Conservation (phyloP, 2,888 invertebrate genomes). For the Anarsia innoxiella region DNA sequence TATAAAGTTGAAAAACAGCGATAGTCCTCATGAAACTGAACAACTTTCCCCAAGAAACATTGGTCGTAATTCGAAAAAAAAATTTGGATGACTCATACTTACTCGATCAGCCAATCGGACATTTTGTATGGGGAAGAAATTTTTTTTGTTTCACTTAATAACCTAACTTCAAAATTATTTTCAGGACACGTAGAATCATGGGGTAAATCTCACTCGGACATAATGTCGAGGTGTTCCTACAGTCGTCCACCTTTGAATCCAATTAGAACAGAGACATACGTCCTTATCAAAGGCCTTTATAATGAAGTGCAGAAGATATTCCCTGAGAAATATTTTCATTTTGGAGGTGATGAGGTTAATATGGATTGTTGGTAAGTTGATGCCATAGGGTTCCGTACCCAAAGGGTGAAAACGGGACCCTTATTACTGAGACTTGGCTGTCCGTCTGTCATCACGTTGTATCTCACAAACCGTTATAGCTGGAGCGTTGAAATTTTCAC, state of each 20-base stretch:
- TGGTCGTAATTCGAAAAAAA: too few relatives aligned
- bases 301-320: slow-evolving; percentile 78
- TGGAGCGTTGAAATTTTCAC: too few relatives aligned
- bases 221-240: slow-evolving; percentile 83
- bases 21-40: too few relatives aligned
- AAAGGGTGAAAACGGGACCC: too few relatives aligned
- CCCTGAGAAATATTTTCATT: slow-evolving; percentile 83
- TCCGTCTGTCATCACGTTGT: too few relatives aligned
- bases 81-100: too few relatives aligned
- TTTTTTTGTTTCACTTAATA: slow-evolving; percentile 74
- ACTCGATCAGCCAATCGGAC: too few relatives aligned
- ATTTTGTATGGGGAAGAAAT: not conserved
- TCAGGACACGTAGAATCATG: slow-evolving; percentile 88
- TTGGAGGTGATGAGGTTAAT: slow-evolving; percentile 90
- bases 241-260: slow-evolving; percentile 78
- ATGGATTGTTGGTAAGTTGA: slow-evolving; percentile 84
- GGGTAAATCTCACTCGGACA: slow-evolving; percentile 83
- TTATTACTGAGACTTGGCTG: too few relatives aligned
- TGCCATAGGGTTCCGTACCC: too few relatives aligned
- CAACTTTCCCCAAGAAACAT: too few relatives aligned
- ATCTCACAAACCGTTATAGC: too few relatives aligned
- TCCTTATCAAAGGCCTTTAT: slow-evolving; percentile 78
- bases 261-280: slow-evolving; percentile 71
- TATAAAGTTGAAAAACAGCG: not conserved
- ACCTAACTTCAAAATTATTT: slow-evolving; percentile 27